Percentiles rank a stretch among this genome's conserved stretches.
Conservation (phyloP, 2,888 invertebrate species). For the Adelphocoris suturalis region DNA sequence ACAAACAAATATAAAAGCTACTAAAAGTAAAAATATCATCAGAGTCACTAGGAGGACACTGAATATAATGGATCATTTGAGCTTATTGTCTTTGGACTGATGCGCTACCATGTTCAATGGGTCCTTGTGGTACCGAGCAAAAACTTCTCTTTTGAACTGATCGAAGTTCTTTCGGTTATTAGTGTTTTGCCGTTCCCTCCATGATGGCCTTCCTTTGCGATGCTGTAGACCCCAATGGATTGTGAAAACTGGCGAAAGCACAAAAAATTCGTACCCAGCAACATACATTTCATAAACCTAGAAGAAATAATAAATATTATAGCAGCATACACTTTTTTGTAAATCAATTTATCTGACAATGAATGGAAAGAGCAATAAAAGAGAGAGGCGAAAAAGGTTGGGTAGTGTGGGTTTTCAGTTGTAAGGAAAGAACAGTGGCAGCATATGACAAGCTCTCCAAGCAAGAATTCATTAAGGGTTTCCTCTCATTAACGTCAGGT, state of each 20-base stretch:
- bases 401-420: no score
- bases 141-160: conserved; percentile 89
- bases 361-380: no score
- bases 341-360: background rate
- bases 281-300: conserved; percentile 96
- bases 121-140: conserved; percentile 84
- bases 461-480: no score
- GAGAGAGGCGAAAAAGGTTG: no score
- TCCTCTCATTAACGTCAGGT: no score
- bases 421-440: no score
- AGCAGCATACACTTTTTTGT: background rate
- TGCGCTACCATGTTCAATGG: conserved; percentile 74
- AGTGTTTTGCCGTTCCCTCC: conserved; percentile 93
- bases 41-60: background rate
- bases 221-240: conserved; percentile 94
- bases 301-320: conserved; percentile 75
- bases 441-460: no score
- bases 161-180: conserved; percentile 90
- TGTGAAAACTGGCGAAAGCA: conserved; percentile 92
- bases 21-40: background rate
- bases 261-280: conserved; percentile 92
- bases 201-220: conserved; percentile 87
- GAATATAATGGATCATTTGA: conserved; percentile 43
- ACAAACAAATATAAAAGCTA: conserved; percentile 12
- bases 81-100: conserved; percentile 71